These are phyloP conservation scores for Branchellion lobata DNA, from an alignment of 2,888 invertebrate species.

Conservation along the genomic window DNA sequence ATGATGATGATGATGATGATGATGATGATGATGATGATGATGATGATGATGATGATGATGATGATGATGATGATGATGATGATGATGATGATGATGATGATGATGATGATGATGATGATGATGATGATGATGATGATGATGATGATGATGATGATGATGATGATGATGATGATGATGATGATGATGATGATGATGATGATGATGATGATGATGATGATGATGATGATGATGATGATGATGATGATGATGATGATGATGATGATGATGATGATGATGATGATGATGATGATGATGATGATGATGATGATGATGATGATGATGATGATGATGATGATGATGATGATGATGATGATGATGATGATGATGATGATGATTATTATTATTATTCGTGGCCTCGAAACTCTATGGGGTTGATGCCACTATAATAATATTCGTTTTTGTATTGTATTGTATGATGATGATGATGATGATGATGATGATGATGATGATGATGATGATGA, in stretches of 20 bases:
- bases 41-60: background rate
- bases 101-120: background rate
- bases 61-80: background rate
- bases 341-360: slow-evolving; percentile 27
- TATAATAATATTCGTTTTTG: too few relatives aligned
- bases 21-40: background rate
- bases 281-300: slow-evolving; percentile 13
- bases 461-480: slow-evolving; percentile 34
- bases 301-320: slow-evolving; percentile 38
- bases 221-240: slow-evolving; percentile 36
- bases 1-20: background rate
- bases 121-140: background rate
- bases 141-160: background rate
- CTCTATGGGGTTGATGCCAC: too few relatives aligned
- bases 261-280: background rate
- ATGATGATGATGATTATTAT: background rate
- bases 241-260: slow-evolving; percentile 30
- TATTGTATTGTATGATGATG: too few relatives aligned
- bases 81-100: slow-evolving; percentile 1
- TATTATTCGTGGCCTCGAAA: too few relatives aligned
- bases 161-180: too few relatives aligned
- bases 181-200: slow-evolving; percentile 13
- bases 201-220: slow-evolving; percentile 35
- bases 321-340: slow-evolving; percentile 35
- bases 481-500: slow-evolving; percentile 26